Percentiles rank a stretch among this genome's conserved stretches.
phyloP scores from a whole-genome alignment of 2,113 vertebrate species.

The Okapia johnstoni region DNA sequence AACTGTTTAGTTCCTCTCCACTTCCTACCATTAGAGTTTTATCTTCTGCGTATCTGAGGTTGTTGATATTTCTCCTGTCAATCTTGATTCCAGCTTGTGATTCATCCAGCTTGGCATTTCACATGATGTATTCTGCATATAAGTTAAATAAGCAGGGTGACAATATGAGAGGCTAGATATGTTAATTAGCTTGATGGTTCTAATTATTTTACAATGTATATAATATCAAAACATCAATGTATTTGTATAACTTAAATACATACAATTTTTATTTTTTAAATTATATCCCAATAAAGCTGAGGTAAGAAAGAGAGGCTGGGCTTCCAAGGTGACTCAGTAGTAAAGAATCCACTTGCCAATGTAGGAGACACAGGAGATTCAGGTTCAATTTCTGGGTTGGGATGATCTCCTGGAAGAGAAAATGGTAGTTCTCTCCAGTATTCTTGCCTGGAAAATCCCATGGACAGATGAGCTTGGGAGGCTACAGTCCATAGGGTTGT shows the following conservation, averaged over 20 bases:
- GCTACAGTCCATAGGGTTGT: not conserved
- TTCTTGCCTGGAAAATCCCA: not conserved
- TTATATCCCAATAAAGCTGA: not conserved
- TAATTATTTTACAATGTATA: not conserved
- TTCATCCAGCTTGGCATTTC: not conserved
- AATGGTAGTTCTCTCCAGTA: not conserved
- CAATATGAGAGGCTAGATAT: not conserved
- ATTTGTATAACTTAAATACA: not conserved
- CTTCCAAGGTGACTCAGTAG: not conserved
- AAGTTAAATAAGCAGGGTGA: not conserved
- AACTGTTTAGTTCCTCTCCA: not conserved
- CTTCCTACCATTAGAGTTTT: not conserved
- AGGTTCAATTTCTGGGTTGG: not conserved
- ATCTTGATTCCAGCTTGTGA: not conserved
- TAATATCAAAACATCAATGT: not conserved
- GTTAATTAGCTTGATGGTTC: not conserved
- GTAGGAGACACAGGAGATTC: not conserved
- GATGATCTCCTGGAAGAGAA: not conserved
- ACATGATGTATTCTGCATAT: not conserved
- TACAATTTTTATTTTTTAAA: not conserved
- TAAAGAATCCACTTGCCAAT: not conserved
- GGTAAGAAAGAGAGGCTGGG: not conserved
- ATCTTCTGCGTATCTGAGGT: not conserved
- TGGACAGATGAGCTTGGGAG: not conserved
- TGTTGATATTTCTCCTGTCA: not conserved